Base-by-base conservation (phyloP, 2,113 vertebrate genomes). In the Barbus barbus region DNA sequence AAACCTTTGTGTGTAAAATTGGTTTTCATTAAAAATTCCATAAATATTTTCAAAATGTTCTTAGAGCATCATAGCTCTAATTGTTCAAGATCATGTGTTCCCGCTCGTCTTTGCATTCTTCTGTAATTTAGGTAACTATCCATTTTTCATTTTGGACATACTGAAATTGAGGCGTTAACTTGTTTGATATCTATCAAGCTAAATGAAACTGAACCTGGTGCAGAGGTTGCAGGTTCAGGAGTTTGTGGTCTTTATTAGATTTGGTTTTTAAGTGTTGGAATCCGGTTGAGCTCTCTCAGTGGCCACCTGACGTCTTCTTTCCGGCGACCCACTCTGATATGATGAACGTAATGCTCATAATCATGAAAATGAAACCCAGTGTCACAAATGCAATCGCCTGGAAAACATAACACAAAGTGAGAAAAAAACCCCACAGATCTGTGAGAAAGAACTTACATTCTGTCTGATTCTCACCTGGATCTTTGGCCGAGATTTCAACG, bases 321-420 rank as follows among this genome's bases (percentile, higher is more conserved):
- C 94, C 95, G 0, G 87, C 88, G 56, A 87, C 92, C 96, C 96
- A 97, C 87, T 95, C 94, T 5, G 88, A 83, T 81, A 95, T 92
- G 84, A 97, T 96, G 80, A 97, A 96, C 5, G 94, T 93, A 87
- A 96, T 89, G 83, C 95, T 96, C 94, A 95, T 93, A 6, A 94
- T 58, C 96, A 97, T 97, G 88, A 97, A 96, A 88, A 96, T 71
- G 86, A 96, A 92, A 16, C 96, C 96, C 63, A 96, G 33, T 1
- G 83, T 78, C 2, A 95, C 93, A 84, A 97, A 97, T 67, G 92
- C 90, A 6, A 93, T 85, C 1, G 94, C 96, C 96, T 97, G 83
- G 4, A 82, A 76, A 84, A 65, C 74, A 61, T 61, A 53, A 31
- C 20, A 28, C 18, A 12, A 82, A 24, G 74, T 22, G 41, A 12